Evolutionary conservation across 2,888 invertebrate species (phyloP), one percentile per base, ranked within the genome.

Genomic region (Sisyra terminalis): DNA sequence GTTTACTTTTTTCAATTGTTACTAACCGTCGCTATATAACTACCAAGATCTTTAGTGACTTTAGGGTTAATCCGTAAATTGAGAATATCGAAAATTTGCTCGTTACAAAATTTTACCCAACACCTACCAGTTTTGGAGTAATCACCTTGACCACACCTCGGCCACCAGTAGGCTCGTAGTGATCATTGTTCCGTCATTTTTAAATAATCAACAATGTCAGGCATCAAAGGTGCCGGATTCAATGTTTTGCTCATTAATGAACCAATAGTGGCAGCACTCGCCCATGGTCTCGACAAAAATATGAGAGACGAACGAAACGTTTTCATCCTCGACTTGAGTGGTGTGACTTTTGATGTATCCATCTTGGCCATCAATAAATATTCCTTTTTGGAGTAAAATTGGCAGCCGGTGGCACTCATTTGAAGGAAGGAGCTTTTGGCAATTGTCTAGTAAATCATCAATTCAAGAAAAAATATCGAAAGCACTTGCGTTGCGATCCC

Each of bases 221-320:
- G 79, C 80, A 45, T 85, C 85, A 4, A 86, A 86, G 57, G 86
- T 51, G 75, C 79, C 36, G 82, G 82, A 8, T 60, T 88, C 38
- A 86, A 86, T 57, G 83, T 88, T 6, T 63, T 88, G 18, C 70
- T 86, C 51, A 82, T 85, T 53, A 84, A 84, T 58, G 85, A 87
- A 57, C 85, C 86, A 4, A 84, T 83, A 7, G 79, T 78, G 3
- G 83, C 80, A 6, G 75, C 78, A 15, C 63, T 81, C 42, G 79
- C 80, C 5, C 80, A 83, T 55, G 83, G 83, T 2, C 64, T 75
- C 24, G 75, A 75, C 53, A 75, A 75, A 52, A 71, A 82, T 66
- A 60, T 77, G 55, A 65, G 67, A 50, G 75, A 74, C 9, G 74
- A 75, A 53, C 64, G 70, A 10, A 74, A 74, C 52, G 74, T 78